Conservation (phyloP, 2,113 vertebrate species). For the Brienomyrus brachyistius region DNA sequence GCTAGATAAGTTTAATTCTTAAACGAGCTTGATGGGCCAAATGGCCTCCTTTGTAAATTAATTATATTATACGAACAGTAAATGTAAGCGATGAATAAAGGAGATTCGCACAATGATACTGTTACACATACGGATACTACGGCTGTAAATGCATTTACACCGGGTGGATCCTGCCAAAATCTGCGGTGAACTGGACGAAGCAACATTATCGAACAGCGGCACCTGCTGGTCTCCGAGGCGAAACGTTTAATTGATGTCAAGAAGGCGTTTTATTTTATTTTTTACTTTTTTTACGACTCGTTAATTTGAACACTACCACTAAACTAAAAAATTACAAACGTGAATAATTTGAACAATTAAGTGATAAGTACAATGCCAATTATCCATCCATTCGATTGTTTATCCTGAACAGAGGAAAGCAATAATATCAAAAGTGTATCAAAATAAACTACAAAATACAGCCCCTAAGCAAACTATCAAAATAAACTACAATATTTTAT, state of each 20-base stretch:
- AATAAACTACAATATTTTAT: background rate
- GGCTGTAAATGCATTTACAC: background rate
- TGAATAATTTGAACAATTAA: background rate
- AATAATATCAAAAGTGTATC: background rate
- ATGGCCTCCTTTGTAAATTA: too few relatives aligned
- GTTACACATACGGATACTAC: background rate
- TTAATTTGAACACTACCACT: background rate
- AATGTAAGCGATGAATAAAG: background rate
- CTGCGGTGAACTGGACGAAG: background rate
- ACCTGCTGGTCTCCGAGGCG: background rate
- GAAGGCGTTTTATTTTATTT: background rate
- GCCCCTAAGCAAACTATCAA: background rate
- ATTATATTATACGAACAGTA: background rate
- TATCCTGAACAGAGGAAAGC: background rate
- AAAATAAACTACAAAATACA: background rate
- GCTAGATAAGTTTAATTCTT: too few relatives aligned
- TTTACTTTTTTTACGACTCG: background rate
- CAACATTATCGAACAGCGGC: background rate
- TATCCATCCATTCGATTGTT: background rate
- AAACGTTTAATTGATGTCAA: background rate
- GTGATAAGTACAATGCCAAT: background rate
- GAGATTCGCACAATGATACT: background rate
- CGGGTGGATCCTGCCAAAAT: background rate
- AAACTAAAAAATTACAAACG: background rate
- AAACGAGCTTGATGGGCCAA: too few relatives aligned